Evolutionary conservation across 2,888 invertebrate genomes (phyloP).

Genomic region (Germaria angustata): DNA sequence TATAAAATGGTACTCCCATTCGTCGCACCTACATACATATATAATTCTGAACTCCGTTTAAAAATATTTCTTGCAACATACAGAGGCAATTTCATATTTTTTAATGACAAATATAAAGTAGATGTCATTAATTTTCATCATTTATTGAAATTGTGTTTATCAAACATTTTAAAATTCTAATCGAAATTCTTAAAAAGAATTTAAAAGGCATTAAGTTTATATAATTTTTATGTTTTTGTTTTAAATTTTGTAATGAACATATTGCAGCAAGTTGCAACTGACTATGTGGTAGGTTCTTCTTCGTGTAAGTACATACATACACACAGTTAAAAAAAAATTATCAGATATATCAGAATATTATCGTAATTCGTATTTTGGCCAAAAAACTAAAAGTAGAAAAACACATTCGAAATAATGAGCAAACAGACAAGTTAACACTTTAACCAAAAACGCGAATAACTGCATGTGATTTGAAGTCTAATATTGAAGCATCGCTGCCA

Average conservation of each 20-base stretch:
- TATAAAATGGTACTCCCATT: too few species aligned
- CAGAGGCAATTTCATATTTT: not conserved
- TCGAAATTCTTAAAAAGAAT: constrained; percentile 21
- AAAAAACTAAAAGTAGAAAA: constrained; percentile 14
- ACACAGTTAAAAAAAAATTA: not conserved
- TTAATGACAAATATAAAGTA: constrained; percentile 13
- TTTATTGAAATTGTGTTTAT: constrained; percentile 20
- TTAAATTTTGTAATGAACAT: constrained; percentile 29
- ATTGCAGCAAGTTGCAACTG: constrained; percentile 10
- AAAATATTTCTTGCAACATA: constrained; percentile 22
- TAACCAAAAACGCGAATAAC: not conserved
- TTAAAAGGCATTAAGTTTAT: constrained; percentile 3
- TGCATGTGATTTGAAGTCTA: constrained; percentile 23
- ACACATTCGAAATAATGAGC: constrained; percentile 32
- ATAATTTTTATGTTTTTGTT: not conserved
- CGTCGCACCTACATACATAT: too few species aligned
- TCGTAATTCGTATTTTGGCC: not conserved
- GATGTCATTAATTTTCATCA: constrained; percentile 30
- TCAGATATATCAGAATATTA: constrained; percentile 9
- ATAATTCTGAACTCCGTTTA: too few species aligned
- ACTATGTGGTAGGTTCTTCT: constrained; percentile 14
- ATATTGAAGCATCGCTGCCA: constrained; percentile 1
- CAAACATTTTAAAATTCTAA: constrained; percentile 14
- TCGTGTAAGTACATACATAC: too few species aligned
- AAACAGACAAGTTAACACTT: constrained; percentile 63